Percentiles rank a stretch among this genome's conserved stretches.
Evolutionary conservation across 2,888 invertebrate genomes (phyloP).

Genomic region (Diarsia brunnea): DNA sequence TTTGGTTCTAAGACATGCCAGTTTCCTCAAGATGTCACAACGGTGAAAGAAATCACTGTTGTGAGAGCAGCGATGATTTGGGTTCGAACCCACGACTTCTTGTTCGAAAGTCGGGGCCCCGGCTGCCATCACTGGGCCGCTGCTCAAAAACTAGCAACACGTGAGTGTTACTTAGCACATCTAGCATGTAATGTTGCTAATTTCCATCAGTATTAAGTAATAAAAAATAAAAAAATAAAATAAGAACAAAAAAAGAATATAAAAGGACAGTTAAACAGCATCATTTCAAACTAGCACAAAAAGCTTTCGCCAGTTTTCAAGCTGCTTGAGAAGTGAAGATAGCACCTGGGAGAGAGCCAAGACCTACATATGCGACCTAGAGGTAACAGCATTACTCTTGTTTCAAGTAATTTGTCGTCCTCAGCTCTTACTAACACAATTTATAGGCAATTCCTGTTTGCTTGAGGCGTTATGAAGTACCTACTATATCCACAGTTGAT

Average conservation of each 20-base stretch:
- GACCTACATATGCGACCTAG: constrained; percentile 2
- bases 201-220: neutral
- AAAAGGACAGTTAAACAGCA: neutral
- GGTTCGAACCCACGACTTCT: too few relatives aligned
- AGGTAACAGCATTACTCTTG: constrained; percentile 32
- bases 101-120: too few relatives aligned
- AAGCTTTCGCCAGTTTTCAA: neutral
- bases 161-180: neutral
- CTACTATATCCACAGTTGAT: constrained; percentile 32
- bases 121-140: too few relatives aligned
- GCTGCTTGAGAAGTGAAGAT: neutral
- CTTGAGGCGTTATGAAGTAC: constrained; percentile 18
- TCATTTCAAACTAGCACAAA: neutral
- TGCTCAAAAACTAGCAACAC: neutral
- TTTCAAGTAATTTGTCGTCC: constrained; percentile 49
- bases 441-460: constrained; percentile 44
- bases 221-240: neutral
- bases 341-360: constrained; percentile 15
- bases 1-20: too few relatives aligned
- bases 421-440: constrained; percentile 31
- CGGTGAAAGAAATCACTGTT: too few relatives aligned
- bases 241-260: neutral
- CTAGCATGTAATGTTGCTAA: neutral
- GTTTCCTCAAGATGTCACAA: too few relatives aligned
- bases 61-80: too few relatives aligned